Base-by-base conservation (phyloP, 2,888 invertebrate genomes). In the Stratiomys singularior region DNA sequence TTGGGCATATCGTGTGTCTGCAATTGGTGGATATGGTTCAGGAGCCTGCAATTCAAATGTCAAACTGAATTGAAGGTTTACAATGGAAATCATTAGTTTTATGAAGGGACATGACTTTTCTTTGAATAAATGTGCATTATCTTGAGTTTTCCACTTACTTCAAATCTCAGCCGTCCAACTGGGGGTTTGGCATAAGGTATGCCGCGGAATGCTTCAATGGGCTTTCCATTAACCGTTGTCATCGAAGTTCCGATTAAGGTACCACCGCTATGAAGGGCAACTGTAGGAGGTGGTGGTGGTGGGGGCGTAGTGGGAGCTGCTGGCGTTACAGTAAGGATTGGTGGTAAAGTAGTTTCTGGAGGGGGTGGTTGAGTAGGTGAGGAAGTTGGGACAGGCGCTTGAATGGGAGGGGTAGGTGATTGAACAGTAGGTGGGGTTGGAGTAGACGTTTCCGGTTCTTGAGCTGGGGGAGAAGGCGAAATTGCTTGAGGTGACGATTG, bases 1-100 rank as follows among this genome's bases (percentile, higher is more conserved):
- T 0, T 90, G 90, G 0, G 92, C 93, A 81, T 92, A 89, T 79
- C 90, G 87, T 0, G 88, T 87, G 0, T 88, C 90, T 13, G 86
- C 79, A 93, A 93, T 93, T 67, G 89, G 84, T 11, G 86, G 84
- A 56, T 89, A 85, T 9, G 92, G 89, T 30, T 89, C 88, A 0
- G 93, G 92, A 4, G 90, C 88, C 93, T 93, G 83, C 4, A 52
- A 52, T 4, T 2, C 4, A 52, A 37, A 9, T 37, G 37, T n/a
- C n/a, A n/a, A n/a, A n/a, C n/a, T 44, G 13, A 44, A 44, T 44
- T 44, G 7, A 44, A 9, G 44, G 7, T 44, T 44, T 7, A 44
- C 13, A 44, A 44, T 44, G n/a, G n/a, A 44, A 44, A 9, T 44
- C 13, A 44, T 44, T 44, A 44, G 7, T 44, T 9, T 9, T 7